Conservation (phyloP, 2,797 vertebrate genomes). For the Sebastes aleutianus region DNA sequence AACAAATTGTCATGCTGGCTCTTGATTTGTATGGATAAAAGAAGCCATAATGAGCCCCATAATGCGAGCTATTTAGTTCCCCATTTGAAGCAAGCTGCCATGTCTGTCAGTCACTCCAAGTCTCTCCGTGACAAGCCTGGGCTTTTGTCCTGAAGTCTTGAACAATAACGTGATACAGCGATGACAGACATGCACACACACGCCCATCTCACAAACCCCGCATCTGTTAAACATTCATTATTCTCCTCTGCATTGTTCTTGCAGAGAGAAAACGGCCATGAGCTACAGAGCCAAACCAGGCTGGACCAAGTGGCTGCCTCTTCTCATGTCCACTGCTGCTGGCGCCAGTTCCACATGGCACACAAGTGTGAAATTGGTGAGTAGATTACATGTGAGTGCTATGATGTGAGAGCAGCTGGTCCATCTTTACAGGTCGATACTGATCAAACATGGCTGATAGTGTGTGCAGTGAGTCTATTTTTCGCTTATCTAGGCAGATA, state of each 20-base stretch:
- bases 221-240: conserved; percentile 42
- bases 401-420: conserved; percentile 43
- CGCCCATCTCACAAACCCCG: conserved; percentile 25
- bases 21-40: conserved; percentile 72
- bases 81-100: conserved; percentile 46
- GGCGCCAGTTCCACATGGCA: conserved; percentile 38
- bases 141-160: conserved; percentile 49
- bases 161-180: conserved; percentile 40
- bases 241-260: conserved; percentile 12
- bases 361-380: conserved; percentile 69
- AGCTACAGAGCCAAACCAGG: conserved; percentile 7
- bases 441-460: conserved; percentile 58
- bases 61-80: conserved; percentile 55
- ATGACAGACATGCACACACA: conserved; percentile 48
- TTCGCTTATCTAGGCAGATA: conserved; percentile 22
- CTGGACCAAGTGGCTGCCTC: conserved; percentile 16
- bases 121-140: conserved; percentile 36
- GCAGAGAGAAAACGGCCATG: conserved; percentile 7
- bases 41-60: conserved; percentile 56
- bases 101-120: conserved; percentile 62
- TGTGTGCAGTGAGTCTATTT: conserved; percentile 17
- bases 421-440: conserved; percentile 55
- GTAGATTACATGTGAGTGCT: conserved; percentile 52
- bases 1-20: conserved; percentile 66
- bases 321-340: conserved; percentile 26